Conservation (phyloP, 2,888 invertebrate species). For the Drosophila nr. fundita region DNA sequence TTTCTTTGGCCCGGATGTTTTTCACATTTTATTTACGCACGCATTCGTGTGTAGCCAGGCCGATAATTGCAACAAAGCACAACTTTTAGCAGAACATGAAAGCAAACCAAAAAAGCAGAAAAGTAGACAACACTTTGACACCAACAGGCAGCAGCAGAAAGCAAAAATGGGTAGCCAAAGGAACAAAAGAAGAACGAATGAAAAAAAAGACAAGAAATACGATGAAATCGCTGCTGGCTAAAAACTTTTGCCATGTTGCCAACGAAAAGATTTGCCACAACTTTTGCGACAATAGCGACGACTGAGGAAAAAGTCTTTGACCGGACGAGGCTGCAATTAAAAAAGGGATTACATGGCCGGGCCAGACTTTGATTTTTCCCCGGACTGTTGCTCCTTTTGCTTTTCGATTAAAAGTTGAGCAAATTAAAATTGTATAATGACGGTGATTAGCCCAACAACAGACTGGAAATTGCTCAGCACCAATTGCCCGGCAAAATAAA, state of each 20-base stretch:
- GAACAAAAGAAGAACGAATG: slow-evolving; percentile 12
- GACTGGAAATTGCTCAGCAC: slow-evolving; percentile 40
- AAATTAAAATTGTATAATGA: slow-evolving; percentile 79
- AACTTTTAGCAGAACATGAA: slow-evolving; percentile 56
- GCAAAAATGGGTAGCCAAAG: slow-evolving; percentile 2
- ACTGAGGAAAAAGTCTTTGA: slow-evolving; percentile 37
- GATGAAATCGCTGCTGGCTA: slow-evolving; percentile 56
- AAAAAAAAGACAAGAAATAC: neutral
- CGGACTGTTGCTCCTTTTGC: slow-evolving; percentile 36
- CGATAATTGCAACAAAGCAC: slow-evolving; percentile 75
- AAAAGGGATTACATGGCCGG: slow-evolving; percentile 70
- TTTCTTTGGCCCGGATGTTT: slow-evolving; percentile 13
- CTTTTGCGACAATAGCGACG: slow-evolving; percentile 34
- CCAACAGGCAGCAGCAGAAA: slow-evolving; percentile 29
- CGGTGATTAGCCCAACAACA: slow-evolving; percentile 68
- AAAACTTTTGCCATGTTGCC: slow-evolving; percentile 59
- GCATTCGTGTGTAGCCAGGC: slow-evolving; percentile 77
- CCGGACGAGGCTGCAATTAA: slow-evolving; percentile 73
- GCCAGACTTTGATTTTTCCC: slow-evolving; percentile 55
- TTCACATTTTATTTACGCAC: slow-evolving; percentile 64
- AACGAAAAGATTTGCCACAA: slow-evolving; percentile 66
- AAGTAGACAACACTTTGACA: slow-evolving; percentile 75
- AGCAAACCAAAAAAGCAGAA: slow-evolving; percentile 51
- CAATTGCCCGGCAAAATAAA: slow-evolving; percentile 7
- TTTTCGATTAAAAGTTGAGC: slow-evolving; percentile 74